Evolutionary conservation across 2,888 invertebrate genomes (phyloP), one percentile per base, ranked within the genome.

Genomic region (Stenurella melanura): DNA sequence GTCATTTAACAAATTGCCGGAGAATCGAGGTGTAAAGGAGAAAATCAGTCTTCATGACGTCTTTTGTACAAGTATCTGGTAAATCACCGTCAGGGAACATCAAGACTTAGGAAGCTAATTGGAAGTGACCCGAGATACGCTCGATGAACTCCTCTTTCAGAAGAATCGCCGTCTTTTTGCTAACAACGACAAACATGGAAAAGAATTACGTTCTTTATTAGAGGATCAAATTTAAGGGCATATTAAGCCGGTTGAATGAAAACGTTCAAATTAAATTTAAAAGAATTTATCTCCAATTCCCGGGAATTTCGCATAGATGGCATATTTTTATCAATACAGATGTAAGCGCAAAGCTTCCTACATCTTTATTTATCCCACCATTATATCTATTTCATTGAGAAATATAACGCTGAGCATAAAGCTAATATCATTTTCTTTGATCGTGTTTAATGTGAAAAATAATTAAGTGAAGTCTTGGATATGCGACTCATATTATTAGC

Each of bases 51-150:
- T 30, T 72, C 63, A 19, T 26, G 30, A 54, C 63, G 54, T 54
- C 72, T 72, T 72, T 72, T 72, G 72, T 72, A 30, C 9, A 18
- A 63, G 60, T 50, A 72, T 26, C 61, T 63, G 54, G 50, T 72
- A 72, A 72, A 72, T 72, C 72, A 72, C 72, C 72, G 63, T 63
- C 72, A 72, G 72, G 26, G 17, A 57, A 56, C 70, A 70, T 58
- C 58, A 70, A 19, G 70, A 60, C 42, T 70, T 57, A 34, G 60
- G n/a, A 60, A 50, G 60, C 70, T 70, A 70, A 70, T 70, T 70
- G 70, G 60, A 60, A 70, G 60, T 70, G 70, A 70, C 70, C 70
- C 74, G 30, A 50, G 66, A 58, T 12, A 17, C 64, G 56, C 57
- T 30, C 64, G 58, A 66, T 73, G 66, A 66, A 66, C 19, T 56